Percentiles rank a stretch among this genome's conserved stretches.
Conservation (phyloP, 2,113 vertebrate genomes). For the Ceratotherium simum region DNA sequence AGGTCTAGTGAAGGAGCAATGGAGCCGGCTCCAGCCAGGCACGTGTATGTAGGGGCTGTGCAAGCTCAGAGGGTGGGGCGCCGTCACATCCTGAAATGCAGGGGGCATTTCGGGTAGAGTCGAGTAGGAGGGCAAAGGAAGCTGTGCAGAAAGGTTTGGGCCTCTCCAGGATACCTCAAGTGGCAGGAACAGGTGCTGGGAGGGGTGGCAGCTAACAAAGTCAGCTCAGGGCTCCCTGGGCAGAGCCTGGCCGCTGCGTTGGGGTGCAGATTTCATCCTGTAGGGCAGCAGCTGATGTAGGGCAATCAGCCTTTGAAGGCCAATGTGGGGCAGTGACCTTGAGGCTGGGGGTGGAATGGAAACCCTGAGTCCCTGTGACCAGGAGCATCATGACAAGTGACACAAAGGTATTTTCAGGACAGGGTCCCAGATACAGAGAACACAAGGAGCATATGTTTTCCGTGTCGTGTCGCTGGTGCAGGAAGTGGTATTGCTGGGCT, state of each 20-base stretch:
- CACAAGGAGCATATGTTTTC: neutral
- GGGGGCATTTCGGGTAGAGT: too few relatives aligned
- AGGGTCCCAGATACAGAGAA: neutral
- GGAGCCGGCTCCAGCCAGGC: too few relatives aligned
- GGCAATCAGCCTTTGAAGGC: neutral
- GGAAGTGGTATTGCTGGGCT: neutral
- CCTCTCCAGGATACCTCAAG: fast-evolving
- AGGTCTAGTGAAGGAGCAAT: neutral
- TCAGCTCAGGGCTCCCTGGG: fast-evolving
- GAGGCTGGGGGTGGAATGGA: too few relatives aligned
- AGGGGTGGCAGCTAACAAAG: neutral
- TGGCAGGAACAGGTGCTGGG: neutral
- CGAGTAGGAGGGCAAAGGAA: neutral
- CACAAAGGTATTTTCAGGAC: neutral
- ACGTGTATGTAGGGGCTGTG: fast-evolving
- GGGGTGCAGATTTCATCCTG: too few relatives aligned
- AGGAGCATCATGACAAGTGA: neutral
- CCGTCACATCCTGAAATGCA: neutral
- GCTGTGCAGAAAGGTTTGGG: neutral
- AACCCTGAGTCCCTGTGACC: neutral
- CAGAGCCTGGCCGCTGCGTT: neutral
- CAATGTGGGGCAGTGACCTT: neutral
- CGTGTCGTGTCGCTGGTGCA: fast-evolving
- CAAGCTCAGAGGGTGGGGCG: neutral
- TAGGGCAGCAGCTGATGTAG: neutral